A percentile compares a stretch with the other conserved stretches of the same genome.
Conservation (phyloP, 2,888 invertebrate genomes). For the Phorcus lineatus region DNA sequence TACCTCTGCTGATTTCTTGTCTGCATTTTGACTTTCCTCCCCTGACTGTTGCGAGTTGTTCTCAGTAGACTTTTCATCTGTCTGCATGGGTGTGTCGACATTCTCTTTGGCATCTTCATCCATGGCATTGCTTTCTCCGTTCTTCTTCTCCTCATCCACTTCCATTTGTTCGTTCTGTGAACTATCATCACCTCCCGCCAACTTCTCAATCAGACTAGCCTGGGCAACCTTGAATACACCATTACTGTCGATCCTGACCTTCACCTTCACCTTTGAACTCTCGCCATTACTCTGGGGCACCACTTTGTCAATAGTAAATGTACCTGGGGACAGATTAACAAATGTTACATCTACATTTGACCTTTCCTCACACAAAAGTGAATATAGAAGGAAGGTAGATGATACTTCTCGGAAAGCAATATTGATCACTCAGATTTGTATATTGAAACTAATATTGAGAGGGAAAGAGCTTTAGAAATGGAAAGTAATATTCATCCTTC, state of each 20-base stretch:
- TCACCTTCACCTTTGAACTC: constrained; percentile 95
- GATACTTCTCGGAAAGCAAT: too few species aligned
- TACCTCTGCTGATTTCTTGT: not conserved
- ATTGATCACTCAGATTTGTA: too few species aligned
- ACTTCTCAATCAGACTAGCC: constrained; percentile 80
- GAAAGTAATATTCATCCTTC: too few species aligned
- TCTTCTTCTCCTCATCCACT: constrained; percentile 50
- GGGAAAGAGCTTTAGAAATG: too few species aligned
- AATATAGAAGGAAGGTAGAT: too few species aligned
- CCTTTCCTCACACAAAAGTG: too few species aligned
- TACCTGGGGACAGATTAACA: constrained; percentile 62
- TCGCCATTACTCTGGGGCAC: constrained; percentile 91
- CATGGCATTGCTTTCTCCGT: constrained; percentile 54
- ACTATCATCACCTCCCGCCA: constrained; percentile 58
- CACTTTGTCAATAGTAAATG: constrained; percentile 78
- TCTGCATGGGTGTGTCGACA: not conserved
- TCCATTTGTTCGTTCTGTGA: constrained; percentile 46
- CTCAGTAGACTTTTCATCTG: constrained; percentile 27
- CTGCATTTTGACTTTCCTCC: constrained; percentile 19
- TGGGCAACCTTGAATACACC: constrained; percentile 92
- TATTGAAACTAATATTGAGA: too few species aligned
- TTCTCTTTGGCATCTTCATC: constrained; percentile 50
- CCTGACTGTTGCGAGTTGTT: constrained; percentile 41
- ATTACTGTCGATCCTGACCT: constrained; percentile 94
- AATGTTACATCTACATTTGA: too few species aligned